These are phyloP conservation scores for Acanthopleura granulata DNA, from an alignment of 2,888 invertebrate genomes.

Conservation along the genomic window DNA sequence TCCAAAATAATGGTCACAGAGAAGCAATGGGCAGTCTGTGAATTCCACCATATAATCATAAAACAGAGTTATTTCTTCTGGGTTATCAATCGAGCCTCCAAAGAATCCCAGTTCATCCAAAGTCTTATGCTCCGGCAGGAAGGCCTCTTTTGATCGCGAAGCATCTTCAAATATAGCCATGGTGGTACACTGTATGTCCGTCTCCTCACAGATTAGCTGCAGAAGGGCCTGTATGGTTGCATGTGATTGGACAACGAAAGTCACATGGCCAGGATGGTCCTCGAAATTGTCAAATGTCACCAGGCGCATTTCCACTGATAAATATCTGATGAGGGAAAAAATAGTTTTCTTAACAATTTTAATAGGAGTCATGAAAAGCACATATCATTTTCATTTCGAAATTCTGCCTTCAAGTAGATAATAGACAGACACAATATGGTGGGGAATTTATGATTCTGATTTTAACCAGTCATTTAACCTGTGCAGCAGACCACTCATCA, in stretches of 20 bases:
- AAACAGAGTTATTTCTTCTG: constrained; percentile 55
- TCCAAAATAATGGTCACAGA: constrained; percentile 66
- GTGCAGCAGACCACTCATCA: too few species aligned
- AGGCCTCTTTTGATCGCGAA: constrained; percentile 48
- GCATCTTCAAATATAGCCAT: constrained; percentile 61
- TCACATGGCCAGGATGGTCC: constrained; percentile 59
- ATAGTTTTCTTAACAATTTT: background rate
- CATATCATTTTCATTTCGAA: too few species aligned
- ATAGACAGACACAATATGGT: too few species aligned
- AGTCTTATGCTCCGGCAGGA: constrained; percentile 48
- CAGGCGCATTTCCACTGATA: constrained; percentile 51
- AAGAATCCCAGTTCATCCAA: constrained; percentile 60
- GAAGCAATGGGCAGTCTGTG: constrained; percentile 60
- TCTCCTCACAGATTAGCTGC: constrained; percentile 53
- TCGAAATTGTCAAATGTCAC: constrained; percentile 61
- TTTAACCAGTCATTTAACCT: too few species aligned
- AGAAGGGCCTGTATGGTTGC: constrained; percentile 55
- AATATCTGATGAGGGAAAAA: constrained; percentile 40
- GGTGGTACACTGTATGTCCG: constrained; percentile 54
- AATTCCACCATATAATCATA: constrained; percentile 67
- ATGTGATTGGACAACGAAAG: constrained; percentile 57
- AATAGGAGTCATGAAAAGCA: too few species aligned
- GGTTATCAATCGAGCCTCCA: constrained; percentile 53
- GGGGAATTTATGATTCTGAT: too few species aligned
- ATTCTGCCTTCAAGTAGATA: too few species aligned